Evolutionary conservation across 2,888 invertebrate species (phyloP), one percentile per base, ranked within the genome.

Genomic region (Acrobasis consociella): DNA sequence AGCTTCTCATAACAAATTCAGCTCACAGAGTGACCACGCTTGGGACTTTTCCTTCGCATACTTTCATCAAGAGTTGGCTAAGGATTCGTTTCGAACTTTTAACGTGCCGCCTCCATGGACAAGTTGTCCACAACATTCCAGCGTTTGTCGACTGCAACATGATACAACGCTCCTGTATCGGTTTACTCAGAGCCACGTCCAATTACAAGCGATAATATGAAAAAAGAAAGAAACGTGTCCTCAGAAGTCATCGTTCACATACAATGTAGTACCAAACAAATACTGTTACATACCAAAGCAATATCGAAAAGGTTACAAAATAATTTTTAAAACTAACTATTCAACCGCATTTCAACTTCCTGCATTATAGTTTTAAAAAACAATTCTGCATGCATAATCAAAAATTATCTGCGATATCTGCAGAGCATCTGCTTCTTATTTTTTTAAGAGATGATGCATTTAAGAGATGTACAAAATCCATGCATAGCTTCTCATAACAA

Each of bases 131-230:
- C 61, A 65, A 64, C 64, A 65, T 65, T 62, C 64, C 58, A 49
- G 46, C 58, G 63, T 62, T 61, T 64, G 39, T 64, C 61, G 64
- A 59, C 58, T 56, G 69, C 63, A 62, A 64, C 64, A 59, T 58
- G 58, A 69, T 61, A 69, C 65, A 60, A 53, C 16, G 62, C 63
- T 63, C 64, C 58, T 62, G 64, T 67, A 65, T 67, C 65, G 56
- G 51, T 64, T 67, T 64, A 63, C 64, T 49, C 49, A 56, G 49
- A 58, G 49, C 55, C 50, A 53, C 42, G 53, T 62, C 61, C 65
- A 66, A 60, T 60, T 42, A 51, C 37, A 52, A 56, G 10, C 53
- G 22, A 22, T 56, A 42, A 42, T 10, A 56, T 17, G 22, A 15
- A 42, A 55, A 55, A 55, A 16, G 22, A 39, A 38, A 55, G 39